These are phyloP conservation scores for Coreoperca whiteheadi DNA, from an alignment of 2,113 vertebrate species.

Conservation along the genomic window DNA sequence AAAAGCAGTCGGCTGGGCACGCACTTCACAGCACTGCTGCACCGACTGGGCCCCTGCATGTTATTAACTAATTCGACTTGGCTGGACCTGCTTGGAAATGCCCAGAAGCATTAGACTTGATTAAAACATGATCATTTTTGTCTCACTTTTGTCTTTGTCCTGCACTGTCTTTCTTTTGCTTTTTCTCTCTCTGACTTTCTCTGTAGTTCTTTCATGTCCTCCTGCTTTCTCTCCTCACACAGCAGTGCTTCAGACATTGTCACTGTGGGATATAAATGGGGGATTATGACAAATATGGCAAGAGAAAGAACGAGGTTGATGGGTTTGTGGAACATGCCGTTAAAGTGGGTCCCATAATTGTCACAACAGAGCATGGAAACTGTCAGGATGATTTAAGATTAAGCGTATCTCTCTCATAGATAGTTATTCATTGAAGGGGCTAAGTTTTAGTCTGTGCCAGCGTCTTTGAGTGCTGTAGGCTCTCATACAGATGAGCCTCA, in stretches of 20 bases:
- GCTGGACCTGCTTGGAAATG: slow-evolving; percentile 18
- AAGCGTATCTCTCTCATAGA: slow-evolving; percentile 17
- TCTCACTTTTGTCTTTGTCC: background rate
- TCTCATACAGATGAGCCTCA: slow-evolving; percentile 35
- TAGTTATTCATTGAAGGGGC: slow-evolving; percentile 22
- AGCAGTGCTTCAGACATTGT: background rate
- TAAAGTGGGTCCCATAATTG: slow-evolving; percentile 28
- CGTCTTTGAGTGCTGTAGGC: slow-evolving; percentile 18
- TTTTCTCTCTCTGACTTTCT: background rate
- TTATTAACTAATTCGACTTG: slow-evolving; percentile 39
- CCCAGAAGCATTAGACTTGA: background rate
- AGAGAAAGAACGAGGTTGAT: slow-evolving; percentile 10
- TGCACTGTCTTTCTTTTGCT: background rate
- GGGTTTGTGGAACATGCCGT: slow-evolving; percentile 14
- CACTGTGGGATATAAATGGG: slow-evolving; percentile 18
- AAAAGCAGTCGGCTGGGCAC: slow-evolving; percentile 50
- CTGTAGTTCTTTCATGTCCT: background rate
- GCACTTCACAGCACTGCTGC: slow-evolving; percentile 54
- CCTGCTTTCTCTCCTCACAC: slow-evolving; percentile 1
- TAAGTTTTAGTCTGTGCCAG: slow-evolving; percentile 19
- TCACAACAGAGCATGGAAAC: slow-evolving; percentile 25
- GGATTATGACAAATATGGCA: slow-evolving; percentile 42
- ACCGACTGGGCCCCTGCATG: slow-evolving; percentile 14
- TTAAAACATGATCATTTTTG: slow-evolving; percentile 1
- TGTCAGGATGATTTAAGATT: slow-evolving; percentile 41